Evolutionary conservation across 2,888 invertebrate genomes (phyloP).

Genomic region (Dusona sp.): DNA sequence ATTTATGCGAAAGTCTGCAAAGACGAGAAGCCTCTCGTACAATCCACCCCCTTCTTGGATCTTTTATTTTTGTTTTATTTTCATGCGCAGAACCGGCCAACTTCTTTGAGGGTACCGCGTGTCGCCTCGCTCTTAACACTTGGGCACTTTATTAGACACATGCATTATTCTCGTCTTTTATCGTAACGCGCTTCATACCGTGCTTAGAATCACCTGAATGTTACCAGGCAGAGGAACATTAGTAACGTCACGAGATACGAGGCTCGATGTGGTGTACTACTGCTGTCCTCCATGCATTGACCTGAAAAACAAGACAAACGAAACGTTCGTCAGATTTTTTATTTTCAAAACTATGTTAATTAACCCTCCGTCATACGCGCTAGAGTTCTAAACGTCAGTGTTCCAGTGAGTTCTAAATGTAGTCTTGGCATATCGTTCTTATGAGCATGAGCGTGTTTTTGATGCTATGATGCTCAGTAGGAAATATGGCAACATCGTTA

Average conservation of each 20-base stretch:
- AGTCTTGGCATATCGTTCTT: too few relatives aligned
- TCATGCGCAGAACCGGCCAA: constrained; percentile 15
- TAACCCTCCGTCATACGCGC: too few relatives aligned
- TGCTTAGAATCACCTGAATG: constrained; percentile 83
- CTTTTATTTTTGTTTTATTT: constrained; percentile 21
- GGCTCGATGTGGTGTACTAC: constrained; percentile 77
- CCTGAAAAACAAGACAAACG: constrained; percentile 83
- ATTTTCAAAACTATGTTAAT: not conserved
- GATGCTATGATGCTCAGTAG: too few relatives aligned
- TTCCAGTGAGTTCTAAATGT: too few relatives aligned
- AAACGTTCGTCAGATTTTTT: constrained; percentile 7
- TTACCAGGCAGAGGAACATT: constrained; percentile 66
- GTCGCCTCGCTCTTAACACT: constrained; percentile 32
- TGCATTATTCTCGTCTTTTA: constrained; percentile 65
- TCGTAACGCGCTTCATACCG: constrained; percentile 51
- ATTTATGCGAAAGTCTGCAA: constrained; percentile 22
- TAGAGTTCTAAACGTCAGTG: too few relatives aligned
- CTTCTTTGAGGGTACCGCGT: constrained; percentile 20
- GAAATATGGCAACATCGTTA: too few relatives aligned
- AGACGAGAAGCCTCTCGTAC: not conserved
- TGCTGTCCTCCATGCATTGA: constrained; percentile 87
- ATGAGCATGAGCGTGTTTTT: too few relatives aligned
- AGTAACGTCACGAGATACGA: constrained; percentile 78
- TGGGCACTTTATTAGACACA: constrained; percentile 4
- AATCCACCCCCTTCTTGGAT: not conserved